Evolutionary conservation across 2,113 vertebrate genomes (phyloP), one percentile per base, ranked within the genome.

Genomic region (Menura novaehollandiae): DNA sequence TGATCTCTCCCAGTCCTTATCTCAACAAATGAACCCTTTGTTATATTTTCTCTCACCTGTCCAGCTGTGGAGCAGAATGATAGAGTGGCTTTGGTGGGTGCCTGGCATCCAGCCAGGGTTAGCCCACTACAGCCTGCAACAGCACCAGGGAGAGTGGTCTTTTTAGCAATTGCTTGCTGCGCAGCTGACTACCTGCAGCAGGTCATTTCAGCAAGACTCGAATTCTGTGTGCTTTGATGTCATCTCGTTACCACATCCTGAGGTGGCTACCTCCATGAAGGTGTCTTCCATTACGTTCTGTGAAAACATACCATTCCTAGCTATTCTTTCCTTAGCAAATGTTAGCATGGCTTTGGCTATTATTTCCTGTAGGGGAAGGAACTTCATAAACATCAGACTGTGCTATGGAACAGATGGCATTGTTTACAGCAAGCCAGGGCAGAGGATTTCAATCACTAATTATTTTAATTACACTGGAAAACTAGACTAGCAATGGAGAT

Each of bases 381-480:
- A 72, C 67, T 93, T 82, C 20, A 51, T 51, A 72, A 63, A 71
- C 10, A 33, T 59, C 62, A 83, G 33, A 19, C 32, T 74, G 32
- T 33, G 19, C 76, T 94, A 66, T 63, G 78, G 93, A 94, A 66
- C 49, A 83, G 63, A 69, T 75, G 60, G 35, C 41, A 59, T 60
- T 82, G 6, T 37, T 94, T 96, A 94, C 95, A 95, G 63, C 72
- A 80, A 71, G 43, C 37, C 41, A 19, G 8, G 21, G 22, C 64
- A 93, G 76, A 78, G 47, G 37, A 51, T 81, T 87, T 91, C 73
- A 85, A 71, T 96, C 62, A 74, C 51, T 59, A 77, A 55, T 81
- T 71, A 74, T 71, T 79, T 90, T 80, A 94, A 86, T 91, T 94
- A 77, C 32, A 39, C 49, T 85, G 67, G 35, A 85, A 93, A 91